These are phyloP conservation scores for Notolabrus celidotus DNA, from an alignment of 2,797 vertebrate genomes.

Conservation along the genomic window DNA sequence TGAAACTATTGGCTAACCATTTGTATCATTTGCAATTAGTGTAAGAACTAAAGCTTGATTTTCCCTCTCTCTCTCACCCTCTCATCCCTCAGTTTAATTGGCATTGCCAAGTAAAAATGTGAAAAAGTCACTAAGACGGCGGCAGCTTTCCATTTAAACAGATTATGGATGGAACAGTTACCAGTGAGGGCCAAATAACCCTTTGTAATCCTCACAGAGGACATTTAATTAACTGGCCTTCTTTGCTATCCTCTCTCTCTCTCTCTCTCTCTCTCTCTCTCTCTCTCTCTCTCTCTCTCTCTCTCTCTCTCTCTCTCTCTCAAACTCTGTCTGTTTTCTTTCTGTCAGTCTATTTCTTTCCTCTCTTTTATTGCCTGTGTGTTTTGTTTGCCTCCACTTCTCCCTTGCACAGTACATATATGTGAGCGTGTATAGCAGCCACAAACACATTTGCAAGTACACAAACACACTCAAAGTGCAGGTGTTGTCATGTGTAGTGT, in stretches of 20 bases:
- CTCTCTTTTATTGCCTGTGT: background rate
- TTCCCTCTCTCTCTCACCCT: slow-evolving; percentile 3
- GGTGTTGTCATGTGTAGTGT: slow-evolving; percentile 40
- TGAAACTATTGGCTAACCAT: slow-evolving; percentile 68
- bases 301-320: no score
- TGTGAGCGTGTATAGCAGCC: background rate
- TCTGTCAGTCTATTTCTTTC: slow-evolving; percentile 9
- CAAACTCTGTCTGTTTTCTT: no score
- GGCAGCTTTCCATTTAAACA: slow-evolving; percentile 73
- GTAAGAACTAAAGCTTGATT: slow-evolving; percentile 64
- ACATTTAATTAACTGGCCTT: slow-evolving; percentile 82
- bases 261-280: background rate
- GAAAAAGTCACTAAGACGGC: slow-evolving; percentile 69
- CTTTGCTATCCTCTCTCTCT: slow-evolving; percentile 32
- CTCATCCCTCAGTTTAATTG: slow-evolving; percentile 75
- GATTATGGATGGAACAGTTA: slow-evolving; percentile 81
- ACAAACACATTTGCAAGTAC: background rate
- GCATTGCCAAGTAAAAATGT: slow-evolving; percentile 73
- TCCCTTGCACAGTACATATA: background rate
- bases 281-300: no score
- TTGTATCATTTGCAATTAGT: slow-evolving; percentile 80
- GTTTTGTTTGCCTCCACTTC: slow-evolving; percentile 17
- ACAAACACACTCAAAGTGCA: background rate
- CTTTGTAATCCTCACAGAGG: slow-evolving; percentile 81
- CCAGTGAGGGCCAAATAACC: slow-evolving; percentile 74